These are phyloP conservation scores for Capreolus pygargus DNA, from an alignment of 2,113 vertebrate genomes.

Conservation along the genomic window DNA sequence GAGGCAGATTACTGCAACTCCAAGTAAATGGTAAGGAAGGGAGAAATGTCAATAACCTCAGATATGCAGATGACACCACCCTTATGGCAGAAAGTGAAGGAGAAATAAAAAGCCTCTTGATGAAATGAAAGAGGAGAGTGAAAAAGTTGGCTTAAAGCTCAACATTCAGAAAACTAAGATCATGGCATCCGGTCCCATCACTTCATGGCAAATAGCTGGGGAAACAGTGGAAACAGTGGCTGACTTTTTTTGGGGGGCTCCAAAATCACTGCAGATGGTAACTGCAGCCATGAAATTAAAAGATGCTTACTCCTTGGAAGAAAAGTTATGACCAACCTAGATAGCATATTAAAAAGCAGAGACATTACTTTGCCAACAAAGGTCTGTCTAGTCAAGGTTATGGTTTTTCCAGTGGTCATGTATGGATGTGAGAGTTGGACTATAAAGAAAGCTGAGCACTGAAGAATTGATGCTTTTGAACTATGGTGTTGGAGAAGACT, in stretches of 20 bases:
- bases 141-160: neutral
- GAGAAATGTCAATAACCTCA: neutral
- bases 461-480: neutral
- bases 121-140: neutral
- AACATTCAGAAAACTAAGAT: neutral
- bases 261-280: neutral
- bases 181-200: neutral
- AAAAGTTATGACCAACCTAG: neutral
- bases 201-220: neutral
- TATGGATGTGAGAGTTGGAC: neutral
- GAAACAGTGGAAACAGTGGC: neutral
- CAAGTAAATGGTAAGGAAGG: neutral
- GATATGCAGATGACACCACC: neutral
- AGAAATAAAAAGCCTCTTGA: neutral
- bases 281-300: neutral
- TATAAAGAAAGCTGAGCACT: fast-evolving
- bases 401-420: neutral
- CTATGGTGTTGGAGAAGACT: neutral
- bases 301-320: neutral
- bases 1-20: neutral
- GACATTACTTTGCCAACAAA: neutral
- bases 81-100: neutral
- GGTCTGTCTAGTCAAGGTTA: neutral
- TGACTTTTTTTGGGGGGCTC: neutral
- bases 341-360: neutral